phyloP scores from a whole-genome alignment of 2,113 vertebrate species.

The Sylvietta virens region DNA sequence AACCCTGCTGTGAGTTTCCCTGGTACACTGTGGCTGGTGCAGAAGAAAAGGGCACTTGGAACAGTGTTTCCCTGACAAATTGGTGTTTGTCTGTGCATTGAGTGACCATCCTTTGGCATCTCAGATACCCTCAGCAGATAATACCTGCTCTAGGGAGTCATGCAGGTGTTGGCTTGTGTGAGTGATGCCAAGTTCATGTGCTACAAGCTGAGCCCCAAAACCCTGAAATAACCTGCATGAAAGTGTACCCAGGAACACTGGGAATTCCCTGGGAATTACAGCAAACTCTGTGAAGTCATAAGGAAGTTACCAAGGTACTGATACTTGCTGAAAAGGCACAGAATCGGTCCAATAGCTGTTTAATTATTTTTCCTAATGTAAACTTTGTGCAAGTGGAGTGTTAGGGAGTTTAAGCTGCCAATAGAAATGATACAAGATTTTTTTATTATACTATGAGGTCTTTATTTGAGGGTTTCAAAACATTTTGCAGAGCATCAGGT shows the following conservation, averaged over 20 bases:
- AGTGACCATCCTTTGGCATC: neutral
- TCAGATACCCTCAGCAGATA: neutral
- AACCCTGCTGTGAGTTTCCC: neutral
- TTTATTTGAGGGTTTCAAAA: neutral
- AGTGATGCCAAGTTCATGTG: neutral
- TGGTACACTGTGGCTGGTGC: neutral
- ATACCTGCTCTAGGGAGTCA: neutral
- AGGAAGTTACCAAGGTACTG: neutral
- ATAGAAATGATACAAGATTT: accelerated
- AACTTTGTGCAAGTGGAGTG: neutral
- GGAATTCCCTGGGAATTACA: neutral
- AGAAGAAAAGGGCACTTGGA: accelerated
- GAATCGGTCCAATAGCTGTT: neutral
- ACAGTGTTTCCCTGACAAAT: accelerated
- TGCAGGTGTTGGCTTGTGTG: neutral
- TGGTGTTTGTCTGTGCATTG: neutral
- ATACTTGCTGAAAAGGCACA: neutral
- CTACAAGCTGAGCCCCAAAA: neutral
- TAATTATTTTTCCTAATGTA: neutral
- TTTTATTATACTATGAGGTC: neutral
- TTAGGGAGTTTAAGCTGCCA: neutral
- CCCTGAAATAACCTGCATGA: neutral
- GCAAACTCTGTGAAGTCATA: neutral
- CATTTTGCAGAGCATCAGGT: neutral
- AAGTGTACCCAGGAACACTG: neutral